Conservation (phyloP, 2,888 invertebrate species). For the Adineta ricciae region DNA sequence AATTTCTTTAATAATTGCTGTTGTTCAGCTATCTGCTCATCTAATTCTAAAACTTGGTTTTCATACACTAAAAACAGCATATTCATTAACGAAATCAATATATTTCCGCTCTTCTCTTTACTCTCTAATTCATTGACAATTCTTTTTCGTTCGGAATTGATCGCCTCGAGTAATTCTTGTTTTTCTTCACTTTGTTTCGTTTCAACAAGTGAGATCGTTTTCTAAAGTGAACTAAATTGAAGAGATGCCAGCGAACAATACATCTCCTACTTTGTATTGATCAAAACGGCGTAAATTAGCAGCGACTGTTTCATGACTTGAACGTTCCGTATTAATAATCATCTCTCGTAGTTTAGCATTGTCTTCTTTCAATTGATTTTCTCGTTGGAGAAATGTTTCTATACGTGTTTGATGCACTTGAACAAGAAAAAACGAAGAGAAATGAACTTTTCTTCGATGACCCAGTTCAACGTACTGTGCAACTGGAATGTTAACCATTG, state of each 20-base stretch:
- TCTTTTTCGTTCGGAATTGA: neutral
- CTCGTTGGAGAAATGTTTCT: neutral
- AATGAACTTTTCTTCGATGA: neutral
- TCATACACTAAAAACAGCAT: neutral
- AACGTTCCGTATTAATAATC: neutral
- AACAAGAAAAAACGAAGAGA: no score
- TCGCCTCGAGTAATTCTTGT: neutral
- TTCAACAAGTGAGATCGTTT: neutral
- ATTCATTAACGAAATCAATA: neutral
- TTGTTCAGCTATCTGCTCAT: neutral
- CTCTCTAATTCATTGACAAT: neutral
- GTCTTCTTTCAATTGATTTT: neutral
- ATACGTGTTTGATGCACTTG: neutral
- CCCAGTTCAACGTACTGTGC: neutral
- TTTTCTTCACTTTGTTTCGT: constrained; percentile 17
- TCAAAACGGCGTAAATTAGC: constrained; percentile 1
- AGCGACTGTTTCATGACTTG: neutral
- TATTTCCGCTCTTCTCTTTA: no score
- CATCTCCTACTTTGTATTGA: neutral
- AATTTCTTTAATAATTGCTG: constrained; percentile 1
- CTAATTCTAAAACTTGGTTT: neutral
- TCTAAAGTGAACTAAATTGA: neutral
- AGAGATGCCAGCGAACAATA: neutral
- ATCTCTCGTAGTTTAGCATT: neutral
- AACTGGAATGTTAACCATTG: constrained; percentile 2